Evolutionary conservation across 2,888 invertebrate species (phyloP).

Genomic region (Caenorhabditis virilis): DNA sequence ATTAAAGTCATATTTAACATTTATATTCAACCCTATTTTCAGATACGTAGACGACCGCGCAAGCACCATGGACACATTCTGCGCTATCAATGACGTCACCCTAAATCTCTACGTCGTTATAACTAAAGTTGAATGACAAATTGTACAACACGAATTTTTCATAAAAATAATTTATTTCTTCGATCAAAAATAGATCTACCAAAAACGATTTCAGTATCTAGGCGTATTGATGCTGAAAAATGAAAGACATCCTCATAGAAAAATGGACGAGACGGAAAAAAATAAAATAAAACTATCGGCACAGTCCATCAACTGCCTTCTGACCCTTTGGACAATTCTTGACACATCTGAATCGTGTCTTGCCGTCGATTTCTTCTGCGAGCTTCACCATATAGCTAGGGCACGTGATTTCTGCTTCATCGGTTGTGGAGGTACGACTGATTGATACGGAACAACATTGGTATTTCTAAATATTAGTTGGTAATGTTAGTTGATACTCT

Average conservation of each 20-base stretch:
- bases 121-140: conserved; percentile 5
- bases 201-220: not conserved
- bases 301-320: conserved; percentile 34
- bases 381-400: conserved; percentile 47
- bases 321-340: conserved; percentile 36
- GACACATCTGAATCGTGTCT: conserved; percentile 27
- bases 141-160: no score
- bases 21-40: not conserved
- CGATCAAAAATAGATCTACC: conserved; percentile 5
- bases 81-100: conserved; percentile 3
- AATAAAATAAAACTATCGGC: no score
- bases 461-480: conserved; percentile 16
- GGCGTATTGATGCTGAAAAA: no score
- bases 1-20: not conserved
- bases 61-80: conserved; percentile 4
- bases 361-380: conserved; percentile 37
- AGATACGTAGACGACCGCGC: conserved; percentile 3
- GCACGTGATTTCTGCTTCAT: conserved; percentile 37
- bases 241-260: no score
- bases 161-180: conserved; percentile 4
- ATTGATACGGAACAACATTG: conserved; percentile 48
- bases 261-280: no score
- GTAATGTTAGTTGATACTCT: not conserved
- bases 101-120: conserved; percentile 1
- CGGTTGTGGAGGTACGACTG: conserved; percentile 10